Base-by-base conservation (phyloP, 2,888 invertebrate species). In the Lymantria dispar region DNA sequence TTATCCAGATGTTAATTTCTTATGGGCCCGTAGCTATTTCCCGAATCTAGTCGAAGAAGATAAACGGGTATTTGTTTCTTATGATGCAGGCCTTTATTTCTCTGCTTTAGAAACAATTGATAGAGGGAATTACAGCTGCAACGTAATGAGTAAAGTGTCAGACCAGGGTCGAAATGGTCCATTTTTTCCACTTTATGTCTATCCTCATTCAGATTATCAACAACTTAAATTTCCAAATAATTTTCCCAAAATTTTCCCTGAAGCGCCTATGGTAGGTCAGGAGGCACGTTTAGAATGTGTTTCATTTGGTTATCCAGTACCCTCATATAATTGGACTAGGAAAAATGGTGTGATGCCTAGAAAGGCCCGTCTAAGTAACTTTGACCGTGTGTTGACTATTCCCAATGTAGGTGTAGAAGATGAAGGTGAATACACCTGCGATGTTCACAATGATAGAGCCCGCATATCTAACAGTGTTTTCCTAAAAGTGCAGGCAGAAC, bases 171-270 rank as follows among this genome's bases (percentile, higher is more conserved):
- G 97, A 48, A 98, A 96, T 86, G 98, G 98, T 0, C 98, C 98
- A 7, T 96, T 96, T 73, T 98, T 98, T 70, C 93, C 94, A 8
- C 88, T 98, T 8, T 92, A 93, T 64, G 97, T 98, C 0, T 94
- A 95, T 68, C 95, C 97, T 22, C 96, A 97, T 81, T 96, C 97
- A 40, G 97, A 97, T 80, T 97, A 96, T 73, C 98, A 98, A 74
- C 96, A 97, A 58, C 87, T 99, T 39, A 96, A 97, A 74, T 98
- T 99, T 74, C 96, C 98, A 0, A 98, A 97, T 77, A 97, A 97
- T 71, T 99, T 99, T 70, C 99, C 99, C 0, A 98, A 98, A 91
- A 95, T 96, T 0, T 99, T 98, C 75, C 99, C 99, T 0, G 97
- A 97, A 79, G 97, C 98, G 15, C 98, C 98, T 0, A 91, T 95